phyloP scores from a whole-genome alignment of 1,140 invertebrate genomes.

The Luehdorfia chinensis region DNA sequence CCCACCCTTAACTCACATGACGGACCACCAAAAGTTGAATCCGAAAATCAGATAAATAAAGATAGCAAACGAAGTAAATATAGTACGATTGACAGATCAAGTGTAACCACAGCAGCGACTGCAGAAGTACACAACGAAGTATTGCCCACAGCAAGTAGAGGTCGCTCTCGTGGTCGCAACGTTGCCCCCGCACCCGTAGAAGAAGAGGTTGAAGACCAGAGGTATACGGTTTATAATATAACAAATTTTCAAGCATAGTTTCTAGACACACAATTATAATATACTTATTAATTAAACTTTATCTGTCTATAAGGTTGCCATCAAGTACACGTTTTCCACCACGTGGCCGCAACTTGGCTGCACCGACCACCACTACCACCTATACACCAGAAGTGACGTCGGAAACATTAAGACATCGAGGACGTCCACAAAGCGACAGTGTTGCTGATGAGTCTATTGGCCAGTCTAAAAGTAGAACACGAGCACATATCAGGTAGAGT shows the following conservation, averaged over 20 bases:
- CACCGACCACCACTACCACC: constrained; percentile 51
- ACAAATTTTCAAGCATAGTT: no score
- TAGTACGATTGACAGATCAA: constrained; percentile 81
- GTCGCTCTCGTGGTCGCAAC: constrained; percentile 78
- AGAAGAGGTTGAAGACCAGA: constrained; percentile 76
- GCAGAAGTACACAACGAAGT: constrained; percentile 81
- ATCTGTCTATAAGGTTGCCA: constrained; percentile 79
- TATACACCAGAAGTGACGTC: constrained; percentile 53
- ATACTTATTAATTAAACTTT: constrained; percentile 2
- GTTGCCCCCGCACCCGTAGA: constrained; percentile 72
- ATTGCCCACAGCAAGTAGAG: constrained; percentile 77
- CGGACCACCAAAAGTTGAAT: constrained; percentile 75
- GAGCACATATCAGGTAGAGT: constrained; percentile 69
- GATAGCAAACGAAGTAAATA: constrained; percentile 80
- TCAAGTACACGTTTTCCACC: constrained; percentile 88
- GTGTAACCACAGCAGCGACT: constrained; percentile 60
- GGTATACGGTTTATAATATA: constrained; percentile 42
- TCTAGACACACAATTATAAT: no score
- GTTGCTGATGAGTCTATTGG: constrained; percentile 69
- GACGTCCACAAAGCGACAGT: constrained; percentile 66
- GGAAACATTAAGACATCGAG: constrained; percentile 67
- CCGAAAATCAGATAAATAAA: constrained; percentile 64
- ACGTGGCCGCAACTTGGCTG: constrained; percentile 79
- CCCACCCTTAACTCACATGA: constrained; percentile 77
- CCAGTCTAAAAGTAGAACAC: constrained; percentile 68